Conservation (phyloP, 2,797 vertebrate genomes). For the Centroberyx gerrardi region DNA sequence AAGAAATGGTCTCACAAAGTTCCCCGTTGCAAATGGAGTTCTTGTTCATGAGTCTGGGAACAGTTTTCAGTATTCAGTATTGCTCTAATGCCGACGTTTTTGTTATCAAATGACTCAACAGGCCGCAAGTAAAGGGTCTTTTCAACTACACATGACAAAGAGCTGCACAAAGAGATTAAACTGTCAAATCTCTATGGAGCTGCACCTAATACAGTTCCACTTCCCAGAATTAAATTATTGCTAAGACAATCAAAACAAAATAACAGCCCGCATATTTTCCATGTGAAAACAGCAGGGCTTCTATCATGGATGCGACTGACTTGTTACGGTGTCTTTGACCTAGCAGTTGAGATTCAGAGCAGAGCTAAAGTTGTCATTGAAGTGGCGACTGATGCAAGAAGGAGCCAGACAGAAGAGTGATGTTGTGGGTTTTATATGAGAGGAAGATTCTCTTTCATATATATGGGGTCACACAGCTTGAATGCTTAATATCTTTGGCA, state of each 20-base stretch:
- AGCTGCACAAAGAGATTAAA: background rate
- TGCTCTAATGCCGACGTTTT: background rate
- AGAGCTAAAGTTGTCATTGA: too few relatives aligned
- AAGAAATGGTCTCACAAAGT: background rate
- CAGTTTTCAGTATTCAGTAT: background rate
- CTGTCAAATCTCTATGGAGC: too few relatives aligned
- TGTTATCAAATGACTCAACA: constrained; percentile 12
- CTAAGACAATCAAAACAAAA: background rate
- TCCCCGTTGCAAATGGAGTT: background rate
- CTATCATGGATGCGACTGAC: too few relatives aligned
- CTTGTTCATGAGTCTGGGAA: background rate
- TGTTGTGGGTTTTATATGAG: too few relatives aligned
- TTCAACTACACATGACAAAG: constrained; percentile 1
- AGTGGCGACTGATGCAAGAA: too few relatives aligned
- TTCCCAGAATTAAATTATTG: constrained; percentile 6
- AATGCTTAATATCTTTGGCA: background rate
- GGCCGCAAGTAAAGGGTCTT: constrained; percentile 4
- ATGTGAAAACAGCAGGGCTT: background rate
- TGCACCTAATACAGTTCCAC: background rate
- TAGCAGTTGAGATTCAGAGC: too few relatives aligned
- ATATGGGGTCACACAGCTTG: background rate
- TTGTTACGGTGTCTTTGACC: too few relatives aligned
- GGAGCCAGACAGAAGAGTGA: too few relatives aligned
- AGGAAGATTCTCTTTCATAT: too few relatives aligned
- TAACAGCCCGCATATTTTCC: background rate